Conservation (phyloP, 2,888 invertebrate species). For the Catocala nupta region DNA sequence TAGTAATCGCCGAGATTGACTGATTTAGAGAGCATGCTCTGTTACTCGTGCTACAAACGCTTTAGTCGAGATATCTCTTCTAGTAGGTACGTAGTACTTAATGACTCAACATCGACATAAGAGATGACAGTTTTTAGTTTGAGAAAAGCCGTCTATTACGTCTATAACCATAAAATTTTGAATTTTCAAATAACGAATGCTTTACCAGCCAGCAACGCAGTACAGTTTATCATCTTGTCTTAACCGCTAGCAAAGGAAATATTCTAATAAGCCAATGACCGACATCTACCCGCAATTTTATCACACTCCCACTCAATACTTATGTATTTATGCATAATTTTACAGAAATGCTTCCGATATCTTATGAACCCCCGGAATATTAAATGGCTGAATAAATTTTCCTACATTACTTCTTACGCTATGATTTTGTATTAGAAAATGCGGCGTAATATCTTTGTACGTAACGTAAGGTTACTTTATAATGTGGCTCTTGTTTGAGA, state of each 20-base stretch:
- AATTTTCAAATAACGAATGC: too few species aligned
- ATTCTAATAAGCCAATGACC: slow-evolving; percentile 16
- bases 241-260: neutral
- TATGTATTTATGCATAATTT: slow-evolving; percentile 50
- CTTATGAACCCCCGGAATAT: slow-evolving; percentile 48
- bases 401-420: slow-evolving; percentile 45
- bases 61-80: too few species aligned
- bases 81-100: too few species aligned
- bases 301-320: slow-evolving; percentile 25
- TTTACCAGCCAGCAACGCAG: neutral
- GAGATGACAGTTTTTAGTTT: too few species aligned
- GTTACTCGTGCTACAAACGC: too few species aligned
- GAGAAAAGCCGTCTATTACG: too few species aligned
- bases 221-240: neutral
- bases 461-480: neutral
- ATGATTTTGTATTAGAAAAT: slow-evolving; percentile 33
- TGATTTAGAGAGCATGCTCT: too few species aligned
- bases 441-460: slow-evolving; percentile 11
- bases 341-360: slow-evolving; percentile 47
- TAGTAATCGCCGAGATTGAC: too few species aligned
- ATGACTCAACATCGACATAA: too few species aligned
- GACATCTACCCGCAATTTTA: slow-evolving; percentile 28
- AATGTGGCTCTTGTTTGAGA: too few species aligned
- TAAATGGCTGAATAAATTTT: slow-evolving; percentile 52
- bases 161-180: too few species aligned